phyloP scores from a whole-genome alignment of 2,888 invertebrate genomes.

The Abrostola triplasia region DNA sequence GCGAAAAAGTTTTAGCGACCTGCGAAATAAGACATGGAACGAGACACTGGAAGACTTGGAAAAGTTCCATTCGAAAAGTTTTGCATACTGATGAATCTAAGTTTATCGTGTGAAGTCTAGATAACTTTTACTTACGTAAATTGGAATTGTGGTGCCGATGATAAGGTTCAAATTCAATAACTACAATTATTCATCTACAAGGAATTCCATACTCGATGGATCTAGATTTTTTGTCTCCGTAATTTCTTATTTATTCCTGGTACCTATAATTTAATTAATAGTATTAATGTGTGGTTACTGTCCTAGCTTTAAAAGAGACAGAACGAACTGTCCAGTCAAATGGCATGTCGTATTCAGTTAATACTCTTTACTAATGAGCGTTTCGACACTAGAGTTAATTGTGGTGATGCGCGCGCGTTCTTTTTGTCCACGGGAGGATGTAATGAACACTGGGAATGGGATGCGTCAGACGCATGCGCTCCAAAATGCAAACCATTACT shows the following conservation, averaged over 20 bases:
- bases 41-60: background rate
- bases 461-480: constrained; percentile 30
- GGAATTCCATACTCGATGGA: too few species aligned
- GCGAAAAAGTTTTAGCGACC: constrained; percentile 2
- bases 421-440: constrained; percentile 42
- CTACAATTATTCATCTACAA: too few species aligned
- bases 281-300: background rate
- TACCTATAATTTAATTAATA: background rate
- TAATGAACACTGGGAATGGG: constrained; percentile 13
- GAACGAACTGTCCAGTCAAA: constrained; percentile 2
- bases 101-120: too few species aligned
- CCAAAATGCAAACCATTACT: background rate
- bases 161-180: too few species aligned
- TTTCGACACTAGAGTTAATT: constrained; percentile 44
- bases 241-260: background rate
- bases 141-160: too few species aligned
- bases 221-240: too few species aligned
- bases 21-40: background rate
- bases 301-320: background rate
- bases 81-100: too few species aligned
- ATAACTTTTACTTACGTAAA: too few species aligned
- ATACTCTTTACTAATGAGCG: constrained; percentile 35
- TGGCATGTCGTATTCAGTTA: constrained; percentile 22
- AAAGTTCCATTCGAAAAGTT: background rate
- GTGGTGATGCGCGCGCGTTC: constrained; percentile 26